Evolutionary conservation across 2,888 invertebrate species (phyloP).

Genomic region (Polymixis lichenea): DNA sequence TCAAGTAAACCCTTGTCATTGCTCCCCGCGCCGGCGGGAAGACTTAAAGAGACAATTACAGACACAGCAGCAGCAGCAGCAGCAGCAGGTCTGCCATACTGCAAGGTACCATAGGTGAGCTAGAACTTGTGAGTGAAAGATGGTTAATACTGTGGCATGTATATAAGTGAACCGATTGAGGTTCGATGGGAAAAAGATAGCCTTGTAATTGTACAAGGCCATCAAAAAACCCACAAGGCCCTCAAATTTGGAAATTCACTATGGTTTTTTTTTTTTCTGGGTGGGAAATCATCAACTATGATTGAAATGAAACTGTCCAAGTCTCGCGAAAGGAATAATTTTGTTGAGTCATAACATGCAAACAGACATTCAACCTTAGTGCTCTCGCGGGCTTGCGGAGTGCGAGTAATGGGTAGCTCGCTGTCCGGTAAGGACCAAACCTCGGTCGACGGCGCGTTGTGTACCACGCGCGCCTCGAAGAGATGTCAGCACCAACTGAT

Average conservation of each 20-base stretch:
- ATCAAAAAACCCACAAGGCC: too few relatives aligned
- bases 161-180: background rate
- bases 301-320: too few relatives aligned
- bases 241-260: background rate
- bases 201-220: too few relatives aligned
- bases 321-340: too few relatives aligned
- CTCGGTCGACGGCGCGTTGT: too few relatives aligned
- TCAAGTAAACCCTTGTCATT: slow-evolving; percentile 71
- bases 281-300: too few relatives aligned
- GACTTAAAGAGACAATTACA: slow-evolving; percentile 75
- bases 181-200: too few relatives aligned
- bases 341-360: background rate
- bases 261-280: too few relatives aligned
- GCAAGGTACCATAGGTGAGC: slow-evolving; percentile 86
- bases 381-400: background rate
- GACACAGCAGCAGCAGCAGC: background rate
- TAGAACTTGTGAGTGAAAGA: background rate
- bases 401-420: too few relatives aligned
- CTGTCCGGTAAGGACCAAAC: too few relatives aligned
- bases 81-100: slow-evolving; percentile 87
- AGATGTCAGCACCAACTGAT: too few relatives aligned
- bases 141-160: background rate
- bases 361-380: background rate
- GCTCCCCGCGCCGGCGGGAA: slow-evolving; percentile 56
- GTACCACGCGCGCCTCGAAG: too few relatives aligned